phyloP scores from a whole-genome alignment of 1,140 invertebrate genomes.

The Drosophila melanogaster region Release_6_plus_ISO1_MT NT_037436.4:5721001-5721500 shows the following conservation, averaged over 20 bases:
- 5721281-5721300: background rate
- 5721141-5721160: background rate
- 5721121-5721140: conserved; percentile 11
- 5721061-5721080: conserved; percentile 97
- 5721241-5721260: conserved; percentile 33
- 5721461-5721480: background rate
- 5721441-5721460: background rate
- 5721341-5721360: background rate
- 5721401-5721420: background rate
- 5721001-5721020: conserved; percentile 96
- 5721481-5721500: background rate
- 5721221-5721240: conserved; percentile 43
- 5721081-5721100: conserved; percentile 96
- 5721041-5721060: conserved; percentile 96
- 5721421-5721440: background rate
- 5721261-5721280: conserved; percentile 33
- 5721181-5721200: too few species aligned
- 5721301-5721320: background rate
- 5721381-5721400: conserved; percentile 19
- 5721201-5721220: conserved; percentile 36
- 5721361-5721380: background rate
- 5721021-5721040: conserved; percentile 98
- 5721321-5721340: background rate
- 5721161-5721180: background rate
- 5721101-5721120: conserved; percentile 90